Evolutionary conservation across 2,888 invertebrate species (phyloP).

Genomic region (Drosophila austrosaltans): DNA sequence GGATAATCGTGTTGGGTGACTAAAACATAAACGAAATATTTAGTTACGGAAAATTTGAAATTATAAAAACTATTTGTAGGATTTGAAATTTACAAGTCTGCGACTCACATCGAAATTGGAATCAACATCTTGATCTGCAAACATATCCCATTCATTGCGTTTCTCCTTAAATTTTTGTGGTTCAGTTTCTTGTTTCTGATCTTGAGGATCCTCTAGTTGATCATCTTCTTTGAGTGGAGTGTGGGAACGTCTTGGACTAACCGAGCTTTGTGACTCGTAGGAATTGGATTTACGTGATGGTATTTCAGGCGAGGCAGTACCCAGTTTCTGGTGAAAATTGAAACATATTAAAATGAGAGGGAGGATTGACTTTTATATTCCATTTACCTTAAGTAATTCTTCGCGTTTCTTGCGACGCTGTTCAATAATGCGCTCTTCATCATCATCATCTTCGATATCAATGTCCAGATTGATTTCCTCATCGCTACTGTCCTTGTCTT

Average conservation of each 20-base stretch:
- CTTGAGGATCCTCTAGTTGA: conserved; percentile 16
- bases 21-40: conserved; percentile 69
- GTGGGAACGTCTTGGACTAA: conserved; percentile 42
- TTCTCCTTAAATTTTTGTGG: conserved; percentile 74
- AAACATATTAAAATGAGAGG: neutral
- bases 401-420: conserved; percentile 93
- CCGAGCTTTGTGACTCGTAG: conserved; percentile 60
- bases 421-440: conserved; percentile 96
- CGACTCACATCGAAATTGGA: conserved; percentile 88
- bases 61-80: too few relatives aligned
- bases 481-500: conserved; percentile 86
- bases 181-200: neutral
- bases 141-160: conserved; percentile 93
- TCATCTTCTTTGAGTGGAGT: conserved; percentile 39
- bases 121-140: conserved; percentile 94
- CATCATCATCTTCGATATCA: conserved; percentile 94
- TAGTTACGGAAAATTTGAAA: neutral
- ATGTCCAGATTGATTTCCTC: conserved; percentile 90
- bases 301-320: conserved; percentile 50
- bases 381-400: conserved; percentile 90
- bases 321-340: conserved; percentile 64
- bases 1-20: conserved; percentile 87
- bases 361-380: too few relatives aligned
- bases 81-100: conserved; percentile 67
- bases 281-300: conserved; percentile 58